phyloP scores from a whole-genome alignment of 2,797 vertebrate genomes.

The Alosa sapidissima region DNA sequence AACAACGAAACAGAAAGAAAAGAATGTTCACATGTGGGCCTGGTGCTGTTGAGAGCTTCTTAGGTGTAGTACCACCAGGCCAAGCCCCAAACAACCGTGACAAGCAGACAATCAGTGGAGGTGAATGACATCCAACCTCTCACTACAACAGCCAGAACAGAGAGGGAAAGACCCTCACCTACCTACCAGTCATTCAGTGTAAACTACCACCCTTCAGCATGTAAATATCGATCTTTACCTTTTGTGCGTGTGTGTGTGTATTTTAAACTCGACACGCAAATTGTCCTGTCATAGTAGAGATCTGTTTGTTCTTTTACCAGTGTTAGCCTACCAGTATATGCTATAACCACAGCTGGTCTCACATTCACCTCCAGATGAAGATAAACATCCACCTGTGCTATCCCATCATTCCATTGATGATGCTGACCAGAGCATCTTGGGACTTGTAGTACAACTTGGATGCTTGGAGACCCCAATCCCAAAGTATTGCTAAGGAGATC shows the following conservation, averaged over 20 bases:
- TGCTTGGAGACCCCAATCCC: neutral
- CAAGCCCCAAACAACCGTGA: neutral
- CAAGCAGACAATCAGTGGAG: neutral
- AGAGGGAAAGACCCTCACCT: neutral
- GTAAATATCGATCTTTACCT: conserved; percentile 19
- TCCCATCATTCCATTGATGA: neutral
- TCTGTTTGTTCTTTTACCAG: neutral
- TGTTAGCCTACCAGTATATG: conserved; percentile 6
- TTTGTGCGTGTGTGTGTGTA: neutral
- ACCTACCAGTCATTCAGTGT: neutral
- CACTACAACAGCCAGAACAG: neutral
- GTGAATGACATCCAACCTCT: neutral
- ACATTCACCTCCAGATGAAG: neutral
- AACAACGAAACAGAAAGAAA: neutral
- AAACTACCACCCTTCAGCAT: neutral
- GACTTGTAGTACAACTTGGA: neutral
- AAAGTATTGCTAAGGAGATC: conserved; percentile 15
- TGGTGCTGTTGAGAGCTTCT: neutral
- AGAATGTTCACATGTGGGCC: neutral
- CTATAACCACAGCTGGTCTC: neutral
- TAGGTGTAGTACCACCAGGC: neutral
- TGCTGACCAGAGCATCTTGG: neutral
- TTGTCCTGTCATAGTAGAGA: neutral
- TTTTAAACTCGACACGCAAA: neutral
- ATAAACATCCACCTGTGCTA: neutral